Conservation (phyloP, 1,140 invertebrate genomes). For the Galleria mellonella region DNA sequence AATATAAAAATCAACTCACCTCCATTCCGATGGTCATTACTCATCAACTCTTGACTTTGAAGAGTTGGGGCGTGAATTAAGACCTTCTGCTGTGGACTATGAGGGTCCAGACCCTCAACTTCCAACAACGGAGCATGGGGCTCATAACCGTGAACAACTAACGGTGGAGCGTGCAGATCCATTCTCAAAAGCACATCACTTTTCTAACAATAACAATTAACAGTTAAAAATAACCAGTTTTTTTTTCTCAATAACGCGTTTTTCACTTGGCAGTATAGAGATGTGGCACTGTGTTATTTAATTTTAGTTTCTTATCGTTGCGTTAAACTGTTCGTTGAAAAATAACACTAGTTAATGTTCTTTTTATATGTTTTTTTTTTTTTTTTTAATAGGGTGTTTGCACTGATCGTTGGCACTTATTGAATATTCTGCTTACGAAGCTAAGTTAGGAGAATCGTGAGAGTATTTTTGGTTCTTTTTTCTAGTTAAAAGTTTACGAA, state of each 20-base stretch:
- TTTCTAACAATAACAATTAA: background rate
- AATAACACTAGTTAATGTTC: background rate
- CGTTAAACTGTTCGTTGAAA: conserved; percentile 18
- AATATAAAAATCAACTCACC: conserved; percentile 28
- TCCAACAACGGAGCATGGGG: conserved; percentile 57
- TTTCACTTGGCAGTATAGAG: conserved; percentile 12
- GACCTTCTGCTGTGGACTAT: conserved; percentile 65
- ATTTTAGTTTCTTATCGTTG: conserved; percentile 14
- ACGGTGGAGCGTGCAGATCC: conserved; percentile 57
- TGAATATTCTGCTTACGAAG: conserved; percentile 17
- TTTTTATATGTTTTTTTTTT: conserved; percentile 7
- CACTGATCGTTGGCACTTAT: conserved; percentile 37
- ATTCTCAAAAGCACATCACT: conserved; percentile 18
- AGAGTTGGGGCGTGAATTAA: conserved; percentile 55
- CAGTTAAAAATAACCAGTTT: conserved; percentile 1
- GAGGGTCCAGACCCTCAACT: conserved; percentile 59
- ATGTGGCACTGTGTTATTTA: conserved; percentile 16
- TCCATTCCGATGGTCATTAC: conserved; percentile 59
- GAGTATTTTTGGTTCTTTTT: conserved; percentile 44
- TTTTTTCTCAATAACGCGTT: conserved; percentile 9
- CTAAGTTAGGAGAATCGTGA: conserved; percentile 32
- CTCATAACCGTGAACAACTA: conserved; percentile 63
- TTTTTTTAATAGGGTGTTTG: conserved; percentile 13
- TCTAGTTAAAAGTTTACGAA: conserved; percentile 11
- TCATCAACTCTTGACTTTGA: conserved; percentile 57